Percentiles rank a stretch among this genome's conserved stretches.
Conservation (phyloP, 2,113 vertebrate genomes). For the Gymnobelideus leadbeateri region DNA sequence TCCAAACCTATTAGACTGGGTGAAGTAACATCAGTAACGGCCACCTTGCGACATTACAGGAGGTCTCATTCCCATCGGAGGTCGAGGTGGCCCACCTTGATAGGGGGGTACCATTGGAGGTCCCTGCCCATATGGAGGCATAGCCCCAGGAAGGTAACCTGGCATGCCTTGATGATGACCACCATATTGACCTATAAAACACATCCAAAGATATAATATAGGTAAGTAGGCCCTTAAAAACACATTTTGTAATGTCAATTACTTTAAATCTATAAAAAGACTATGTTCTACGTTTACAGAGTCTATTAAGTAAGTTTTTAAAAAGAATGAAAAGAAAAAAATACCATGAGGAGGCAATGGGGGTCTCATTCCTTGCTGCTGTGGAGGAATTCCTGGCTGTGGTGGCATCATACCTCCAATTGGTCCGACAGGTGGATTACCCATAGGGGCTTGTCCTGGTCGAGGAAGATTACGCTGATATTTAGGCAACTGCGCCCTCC, state of each 20-base stretch:
- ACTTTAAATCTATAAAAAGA: constrained; percentile 41
- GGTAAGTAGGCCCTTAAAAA: constrained; percentile 30
- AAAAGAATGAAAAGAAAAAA: constrained; percentile 49
- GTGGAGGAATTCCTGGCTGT: constrained; percentile 91
- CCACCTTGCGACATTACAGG: constrained; percentile 99
- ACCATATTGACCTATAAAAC: constrained; percentile 94
- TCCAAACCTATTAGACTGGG: constrained; percentile 96
- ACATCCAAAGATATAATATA: constrained; percentile 74
- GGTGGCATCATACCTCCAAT: constrained; percentile 95
- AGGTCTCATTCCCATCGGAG: constrained; percentile 98
- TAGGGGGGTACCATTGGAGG: constrained; percentile 97
- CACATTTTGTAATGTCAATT: constrained; percentile 9
- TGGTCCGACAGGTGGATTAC: constrained; percentile 91
- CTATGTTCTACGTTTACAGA: constrained; percentile 8
- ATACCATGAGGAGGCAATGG: constrained; percentile 91
- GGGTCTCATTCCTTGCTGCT: constrained; percentile 96
- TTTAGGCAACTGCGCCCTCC: constrained; percentile 95
- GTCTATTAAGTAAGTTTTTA: constrained; percentile 39
- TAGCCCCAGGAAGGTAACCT: constrained; percentile 95
- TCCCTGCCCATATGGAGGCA: constrained; percentile 97
- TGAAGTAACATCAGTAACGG: constrained; percentile 95
- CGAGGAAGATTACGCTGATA: constrained; percentile 96
- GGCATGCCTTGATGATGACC: constrained; percentile 97
- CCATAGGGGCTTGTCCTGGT: constrained; percentile 91
- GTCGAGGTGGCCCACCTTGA: constrained; percentile 95